Evolutionary conservation across 1,140 invertebrate genomes (phyloP), one percentile per base, ranked within the genome.

Genomic region (Ctenoplectra terminalis): DNA sequence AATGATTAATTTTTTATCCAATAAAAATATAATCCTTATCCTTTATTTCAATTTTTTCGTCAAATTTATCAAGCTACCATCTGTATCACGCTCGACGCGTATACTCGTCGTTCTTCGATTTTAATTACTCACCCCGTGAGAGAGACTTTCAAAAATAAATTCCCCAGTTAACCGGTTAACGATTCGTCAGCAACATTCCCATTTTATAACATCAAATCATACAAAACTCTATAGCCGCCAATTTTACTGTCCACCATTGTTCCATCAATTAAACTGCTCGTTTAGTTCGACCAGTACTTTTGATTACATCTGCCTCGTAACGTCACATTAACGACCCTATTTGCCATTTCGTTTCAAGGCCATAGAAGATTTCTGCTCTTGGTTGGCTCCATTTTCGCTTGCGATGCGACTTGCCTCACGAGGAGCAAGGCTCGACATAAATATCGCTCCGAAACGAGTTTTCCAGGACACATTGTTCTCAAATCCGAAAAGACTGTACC

Each of bases 371-470:
- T 26, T 31, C 43, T 3, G 9, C 9, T 46, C 26, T 56, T 5
- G 23, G 34, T 13, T 15, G 46, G 23, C 61, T 37, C 60, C 60
- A 50, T 64, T 64, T 40, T 2, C 31, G 17, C 20, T 43, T 11
- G 34, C 70, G 6, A 20, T n/a, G 31, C 31, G 72, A 60, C 56
- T 71, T 31, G 48, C 34, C 37, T 40, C 23, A 11, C n/a, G 23
- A 20, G 1, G 13, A 34, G 4, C 37, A 31, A 73, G 26, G 4
- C 70, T 46, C 54, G 58, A 71, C 74, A 85, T 83, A 85, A 85
- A 85, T 84, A 85, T 84, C 74, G 46, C 40, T 48, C 13, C 52
- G 52, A 83, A 85, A 83, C 69, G 52, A 73, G 34, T 52, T 79
- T 72, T 46, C 73, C 23, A 56, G n/a, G 43, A 17, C 58, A 31